Percentiles rank a stretch among this genome's conserved stretches.
Evolutionary conservation across 2,113 vertebrate genomes (phyloP).

Genomic region (Atherinomorus stipes): DNA sequence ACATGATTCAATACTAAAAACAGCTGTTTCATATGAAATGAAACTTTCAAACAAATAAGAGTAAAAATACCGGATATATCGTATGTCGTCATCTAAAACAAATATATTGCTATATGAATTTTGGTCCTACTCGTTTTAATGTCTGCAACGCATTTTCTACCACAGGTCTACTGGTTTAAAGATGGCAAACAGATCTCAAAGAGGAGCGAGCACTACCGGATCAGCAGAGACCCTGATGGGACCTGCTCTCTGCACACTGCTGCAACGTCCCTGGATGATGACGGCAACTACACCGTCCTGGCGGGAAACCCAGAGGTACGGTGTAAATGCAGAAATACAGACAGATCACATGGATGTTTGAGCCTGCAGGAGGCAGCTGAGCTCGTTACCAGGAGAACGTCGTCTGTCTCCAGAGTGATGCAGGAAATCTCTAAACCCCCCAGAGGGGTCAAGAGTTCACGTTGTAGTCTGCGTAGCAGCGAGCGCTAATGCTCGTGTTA

Average conservation of each 20-base stretch:
- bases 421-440: slow-evolving; percentile 59
- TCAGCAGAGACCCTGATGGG: slow-evolving; percentile 90
- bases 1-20: too few relatives aligned
- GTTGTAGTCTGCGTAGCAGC: slow-evolving; percentile 13
- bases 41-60: too few relatives aligned
- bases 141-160: not conserved
- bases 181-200: slow-evolving; percentile 99
- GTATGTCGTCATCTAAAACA: too few relatives aligned
- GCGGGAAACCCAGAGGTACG: slow-evolving; percentile 93
- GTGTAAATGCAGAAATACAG: not conserved
- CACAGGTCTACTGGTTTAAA: slow-evolving; percentile 98
- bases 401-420: slow-evolving; percentile 41
- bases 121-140: not conserved
- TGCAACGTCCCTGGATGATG: slow-evolving; percentile 92
- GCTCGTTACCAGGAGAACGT: slow-evolving; percentile 43
- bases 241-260: slow-evolving; percentile 91
- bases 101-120: too few relatives aligned
- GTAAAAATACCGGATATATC: too few relatives aligned
- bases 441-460: slow-evolving; percentile 53
- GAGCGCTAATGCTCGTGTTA: slow-evolving; percentile 40
- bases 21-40: too few relatives aligned
- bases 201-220: slow-evolving; percentile 93
- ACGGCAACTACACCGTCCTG: slow-evolving; percentile 99
- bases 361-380: slow-evolving; percentile 9
- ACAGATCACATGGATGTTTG: not conserved